Percentiles rank a stretch among this genome's conserved stretches.
These are phyloP conservation scores for Stictonetta naevosa DNA, from an alignment of 2,113 vertebrate species.

Conservation along the genomic window DNA sequence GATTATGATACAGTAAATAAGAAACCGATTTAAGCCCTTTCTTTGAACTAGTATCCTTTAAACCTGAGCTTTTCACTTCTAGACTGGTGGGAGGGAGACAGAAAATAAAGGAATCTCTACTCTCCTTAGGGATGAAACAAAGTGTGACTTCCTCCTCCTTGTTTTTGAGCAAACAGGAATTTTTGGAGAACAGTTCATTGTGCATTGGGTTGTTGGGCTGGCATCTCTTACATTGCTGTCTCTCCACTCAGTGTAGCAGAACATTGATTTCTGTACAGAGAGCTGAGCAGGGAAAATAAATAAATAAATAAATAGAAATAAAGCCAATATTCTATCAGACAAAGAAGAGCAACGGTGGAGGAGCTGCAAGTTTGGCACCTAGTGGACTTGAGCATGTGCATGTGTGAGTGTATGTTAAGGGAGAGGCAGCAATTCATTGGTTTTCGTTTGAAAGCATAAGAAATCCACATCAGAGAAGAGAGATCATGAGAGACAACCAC, in stretches of 20 bases:
- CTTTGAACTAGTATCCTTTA: slow-evolving; percentile 55
- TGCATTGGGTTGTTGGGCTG: not conserved
- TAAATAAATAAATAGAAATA: not conserved
- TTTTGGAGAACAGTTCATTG: slow-evolving; percentile 31
- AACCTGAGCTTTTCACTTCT: not conserved
- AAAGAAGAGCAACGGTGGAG: not conserved
- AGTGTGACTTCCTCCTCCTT: not conserved
- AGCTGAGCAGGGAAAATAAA: not conserved
- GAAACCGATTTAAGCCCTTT: slow-evolving; percentile 38
- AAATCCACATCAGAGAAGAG: not conserved
- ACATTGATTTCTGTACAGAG: slow-evolving; percentile 67
- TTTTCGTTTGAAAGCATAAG: not conserved
- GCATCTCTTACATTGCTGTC: not conserved
- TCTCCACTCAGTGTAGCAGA: slow-evolving; percentile 62
- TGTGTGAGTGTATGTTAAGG: not conserved
- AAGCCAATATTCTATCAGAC: slow-evolving; percentile 58
- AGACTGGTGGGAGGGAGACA: not conserved
- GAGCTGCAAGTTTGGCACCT: not conserved
- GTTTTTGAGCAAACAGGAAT: not conserved
- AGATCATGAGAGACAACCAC: not conserved
- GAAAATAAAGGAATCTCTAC: not conserved
- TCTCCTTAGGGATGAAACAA: not conserved
- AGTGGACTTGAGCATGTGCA: not conserved
- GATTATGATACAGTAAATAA: slow-evolving; percentile 40
- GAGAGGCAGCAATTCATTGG: not conserved